Evolutionary conservation across 2,113 vertebrate genomes (phyloP).

Genomic region (Thomomys bottae): DNA sequence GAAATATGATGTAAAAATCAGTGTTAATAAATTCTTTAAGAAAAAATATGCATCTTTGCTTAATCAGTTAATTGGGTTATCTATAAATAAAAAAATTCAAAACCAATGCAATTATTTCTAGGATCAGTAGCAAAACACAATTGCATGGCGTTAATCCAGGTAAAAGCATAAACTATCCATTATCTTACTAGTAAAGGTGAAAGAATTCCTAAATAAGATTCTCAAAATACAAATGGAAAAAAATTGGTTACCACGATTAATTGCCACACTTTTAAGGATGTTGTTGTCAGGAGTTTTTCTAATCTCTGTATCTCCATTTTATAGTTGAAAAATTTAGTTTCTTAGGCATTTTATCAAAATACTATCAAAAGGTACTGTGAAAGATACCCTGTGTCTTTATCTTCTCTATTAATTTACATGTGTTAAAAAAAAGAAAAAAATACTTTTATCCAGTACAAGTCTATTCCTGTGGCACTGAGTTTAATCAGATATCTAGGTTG

Average conservation of each 20-base stretch:
- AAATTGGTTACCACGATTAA: background rate
- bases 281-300: background rate
- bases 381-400: background rate
- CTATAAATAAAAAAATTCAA: constrained; percentile 32
- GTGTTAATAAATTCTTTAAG: no score
- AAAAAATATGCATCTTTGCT: background rate
- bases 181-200: background rate
- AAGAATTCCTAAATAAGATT: no score
- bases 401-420: background rate
- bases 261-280: background rate
- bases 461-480: background rate
- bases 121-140: background rate
- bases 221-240: no score
- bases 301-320: background rate
- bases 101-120: background rate
- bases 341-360: background rate
- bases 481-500: background rate
- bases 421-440: background rate
- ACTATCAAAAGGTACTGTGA: background rate
- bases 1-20: no score
- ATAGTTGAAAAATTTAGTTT: background rate
- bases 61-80: background rate
- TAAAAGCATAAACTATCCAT: background rate
- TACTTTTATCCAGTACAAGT: background rate
- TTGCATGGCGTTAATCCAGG: background rate